These are phyloP conservation scores for Symphodus melops DNA, from an alignment of 2,113 vertebrate species.

Conservation along the genomic window DNA sequence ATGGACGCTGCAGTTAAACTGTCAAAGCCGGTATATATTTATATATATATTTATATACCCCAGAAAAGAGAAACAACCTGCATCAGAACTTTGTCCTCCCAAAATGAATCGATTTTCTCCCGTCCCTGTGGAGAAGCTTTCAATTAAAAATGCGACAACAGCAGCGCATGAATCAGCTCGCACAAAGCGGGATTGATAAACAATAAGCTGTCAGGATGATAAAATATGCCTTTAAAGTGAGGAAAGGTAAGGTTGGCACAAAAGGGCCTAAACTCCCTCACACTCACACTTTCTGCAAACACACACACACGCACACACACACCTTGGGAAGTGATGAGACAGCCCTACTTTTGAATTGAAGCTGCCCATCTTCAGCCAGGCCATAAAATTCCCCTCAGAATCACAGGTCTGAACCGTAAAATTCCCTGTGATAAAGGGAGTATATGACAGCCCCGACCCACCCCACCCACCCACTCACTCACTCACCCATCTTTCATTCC, in stretches of 20 bases:
- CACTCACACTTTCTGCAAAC: background rate
- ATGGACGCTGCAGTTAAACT: background rate
- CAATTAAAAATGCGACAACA: conserved; percentile 57
- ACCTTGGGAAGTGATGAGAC: conserved; percentile 59
- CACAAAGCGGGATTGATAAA: conserved; percentile 66
- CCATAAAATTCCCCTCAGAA: conserved; percentile 73
- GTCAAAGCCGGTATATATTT: background rate
- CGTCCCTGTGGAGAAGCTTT: conserved; percentile 26
- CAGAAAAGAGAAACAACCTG: conserved; percentile 32
- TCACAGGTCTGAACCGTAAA: conserved; percentile 73
- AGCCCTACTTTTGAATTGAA: conserved; percentile 67
- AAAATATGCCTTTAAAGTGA: conserved; percentile 55
- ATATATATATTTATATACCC: background rate
- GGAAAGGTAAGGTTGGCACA: conserved; percentile 47
- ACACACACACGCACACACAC: conserved; percentile 10
- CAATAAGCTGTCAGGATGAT: conserved; percentile 72
- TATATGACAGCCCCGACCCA: conserved; percentile 68
- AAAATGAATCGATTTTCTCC: conserved; percentile 24
- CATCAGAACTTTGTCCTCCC: conserved; percentile 13
- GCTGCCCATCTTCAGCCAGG: conserved; percentile 65
- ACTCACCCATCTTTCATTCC: background rate
- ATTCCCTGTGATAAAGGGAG: conserved; percentile 72
- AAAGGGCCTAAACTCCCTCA: conserved; percentile 28
- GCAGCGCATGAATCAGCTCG: conserved; percentile 52
- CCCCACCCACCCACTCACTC: conserved; percentile 7